Percentiles rank a stretch among this genome's conserved stretches.
Conservation (phyloP, 2,797 vertebrate species). For the Tragopan temminckii region DNA sequence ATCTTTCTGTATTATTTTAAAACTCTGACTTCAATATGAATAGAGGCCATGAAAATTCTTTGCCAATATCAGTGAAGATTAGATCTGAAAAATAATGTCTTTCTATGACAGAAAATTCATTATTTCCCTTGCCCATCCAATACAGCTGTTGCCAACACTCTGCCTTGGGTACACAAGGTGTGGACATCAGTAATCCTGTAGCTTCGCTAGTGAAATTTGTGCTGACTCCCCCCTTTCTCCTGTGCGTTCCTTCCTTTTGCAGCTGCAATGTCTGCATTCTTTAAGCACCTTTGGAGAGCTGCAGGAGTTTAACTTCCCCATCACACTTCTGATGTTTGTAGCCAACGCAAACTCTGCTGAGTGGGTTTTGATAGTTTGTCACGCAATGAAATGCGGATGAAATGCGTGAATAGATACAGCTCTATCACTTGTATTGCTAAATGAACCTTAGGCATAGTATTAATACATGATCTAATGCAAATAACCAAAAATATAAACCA, state of each 20-base stretch:
- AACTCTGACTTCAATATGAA: neutral
- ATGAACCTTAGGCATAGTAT: neutral
- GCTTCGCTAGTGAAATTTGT: neutral
- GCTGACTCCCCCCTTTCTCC: neutral
- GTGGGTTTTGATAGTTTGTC: neutral
- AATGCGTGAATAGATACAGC: fast-evolving
- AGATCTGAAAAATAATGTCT: neutral
- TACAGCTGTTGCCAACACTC: neutral
- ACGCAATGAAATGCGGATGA: neutral
- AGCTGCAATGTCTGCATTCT: neutral
- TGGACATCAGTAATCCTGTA: constrained; percentile 8
- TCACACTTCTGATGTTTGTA: neutral
- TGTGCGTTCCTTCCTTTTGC: fast-evolving
- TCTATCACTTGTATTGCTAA: neutral
- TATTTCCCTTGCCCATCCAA: constrained; percentile 48
- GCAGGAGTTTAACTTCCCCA: neutral
- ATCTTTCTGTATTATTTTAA: constrained; percentile 26
- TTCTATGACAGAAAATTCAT: constrained; percentile 45
- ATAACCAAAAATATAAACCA: neutral
- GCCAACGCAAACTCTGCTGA: neutral
- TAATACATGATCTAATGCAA: neutral
- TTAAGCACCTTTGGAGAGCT: neutral
- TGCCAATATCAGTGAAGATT: constrained; percentile 36
- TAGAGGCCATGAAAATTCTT: constrained; percentile 28
- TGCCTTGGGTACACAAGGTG: fast-evolving